phyloP scores from a whole-genome alignment of 2,888 invertebrate genomes.

The Xanthia icteritia region DNA sequence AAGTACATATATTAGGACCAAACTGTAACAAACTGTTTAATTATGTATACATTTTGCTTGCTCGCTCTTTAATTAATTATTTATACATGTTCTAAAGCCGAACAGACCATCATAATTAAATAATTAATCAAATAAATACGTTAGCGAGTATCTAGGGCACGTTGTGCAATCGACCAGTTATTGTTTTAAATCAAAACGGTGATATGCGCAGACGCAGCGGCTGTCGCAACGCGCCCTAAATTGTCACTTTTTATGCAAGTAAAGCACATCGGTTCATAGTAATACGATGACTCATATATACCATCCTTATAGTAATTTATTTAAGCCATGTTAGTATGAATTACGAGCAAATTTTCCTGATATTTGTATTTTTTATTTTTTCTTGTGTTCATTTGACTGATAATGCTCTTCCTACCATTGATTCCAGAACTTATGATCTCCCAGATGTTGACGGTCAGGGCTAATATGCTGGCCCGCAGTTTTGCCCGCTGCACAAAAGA shows the following conservation, averaged over 20 bases:
- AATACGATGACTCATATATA: slow-evolving; percentile 49
- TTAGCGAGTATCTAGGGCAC: slow-evolving; percentile 67
- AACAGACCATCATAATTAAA: slow-evolving; percentile 39
- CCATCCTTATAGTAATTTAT: slow-evolving; percentile 11
- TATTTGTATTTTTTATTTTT: neutral
- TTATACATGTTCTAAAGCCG: neutral
- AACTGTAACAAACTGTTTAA: neutral
- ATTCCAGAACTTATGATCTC: neutral
- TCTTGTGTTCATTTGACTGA: neutral
- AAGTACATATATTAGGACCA: neutral
- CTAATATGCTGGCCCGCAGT: no score
- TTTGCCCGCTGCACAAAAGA: no score
- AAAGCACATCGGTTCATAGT: slow-evolving; percentile 42
- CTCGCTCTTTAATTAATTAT: neutral
- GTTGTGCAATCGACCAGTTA: slow-evolving; percentile 68
- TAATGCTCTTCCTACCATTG: neutral
- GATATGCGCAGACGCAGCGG: slow-evolving; percentile 66
- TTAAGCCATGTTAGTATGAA: neutral
- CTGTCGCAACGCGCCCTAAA: slow-evolving; percentile 69
- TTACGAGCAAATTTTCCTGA: neutral
- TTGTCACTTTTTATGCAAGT: slow-evolving; percentile 60
- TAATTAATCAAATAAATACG: slow-evolving; percentile 54
- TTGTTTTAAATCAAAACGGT: slow-evolving; percentile 69
- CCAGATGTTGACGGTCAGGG: no score
- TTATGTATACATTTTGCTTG: neutral